Conservation (phyloP, 2,888 invertebrate genomes). For the Heteromyza rotundicornis region DNA sequence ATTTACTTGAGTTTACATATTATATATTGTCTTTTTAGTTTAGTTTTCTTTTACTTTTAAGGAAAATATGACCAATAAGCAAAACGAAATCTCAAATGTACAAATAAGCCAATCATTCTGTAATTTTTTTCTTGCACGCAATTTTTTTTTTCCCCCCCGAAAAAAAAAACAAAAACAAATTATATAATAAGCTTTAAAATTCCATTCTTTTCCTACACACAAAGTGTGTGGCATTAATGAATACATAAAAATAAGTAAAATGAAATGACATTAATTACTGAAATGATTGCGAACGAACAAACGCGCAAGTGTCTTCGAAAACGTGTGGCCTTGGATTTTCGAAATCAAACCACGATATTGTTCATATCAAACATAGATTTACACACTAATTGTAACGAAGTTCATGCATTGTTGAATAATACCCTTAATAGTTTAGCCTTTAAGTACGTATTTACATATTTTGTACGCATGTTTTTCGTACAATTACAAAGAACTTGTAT, state of each 20-base stretch:
- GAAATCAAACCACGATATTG: too few species aligned
- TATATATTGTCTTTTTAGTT: conserved; percentile 3
- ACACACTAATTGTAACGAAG: background rate
- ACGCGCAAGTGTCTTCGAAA: conserved; percentile 40
- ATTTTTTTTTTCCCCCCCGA: background rate
- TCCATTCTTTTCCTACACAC: conserved; percentile 14
- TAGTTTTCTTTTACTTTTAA: background rate
- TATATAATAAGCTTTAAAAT: background rate
- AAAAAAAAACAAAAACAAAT: too few species aligned
- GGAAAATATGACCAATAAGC: background rate
- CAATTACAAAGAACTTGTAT: background rate
- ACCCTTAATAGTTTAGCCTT: background rate
- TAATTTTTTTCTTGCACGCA: background rate
- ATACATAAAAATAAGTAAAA: conserved; percentile 24
- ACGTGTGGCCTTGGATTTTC: conserved; percentile 54
- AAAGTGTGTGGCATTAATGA: conserved; percentile 25
- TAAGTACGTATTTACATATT: background rate
- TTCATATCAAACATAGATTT: conserved; percentile 9
- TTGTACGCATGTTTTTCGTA: background rate
- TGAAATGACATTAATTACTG: background rate
- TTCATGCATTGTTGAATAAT: background rate
- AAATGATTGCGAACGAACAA: too few species aligned
- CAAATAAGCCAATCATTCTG: conserved; percentile 9
- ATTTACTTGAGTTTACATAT: background rate
- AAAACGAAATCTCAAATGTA: conserved; percentile 15